Base-by-base conservation (phyloP, 1,140 invertebrate species). In the Drosophila kurseongensis region DNA sequence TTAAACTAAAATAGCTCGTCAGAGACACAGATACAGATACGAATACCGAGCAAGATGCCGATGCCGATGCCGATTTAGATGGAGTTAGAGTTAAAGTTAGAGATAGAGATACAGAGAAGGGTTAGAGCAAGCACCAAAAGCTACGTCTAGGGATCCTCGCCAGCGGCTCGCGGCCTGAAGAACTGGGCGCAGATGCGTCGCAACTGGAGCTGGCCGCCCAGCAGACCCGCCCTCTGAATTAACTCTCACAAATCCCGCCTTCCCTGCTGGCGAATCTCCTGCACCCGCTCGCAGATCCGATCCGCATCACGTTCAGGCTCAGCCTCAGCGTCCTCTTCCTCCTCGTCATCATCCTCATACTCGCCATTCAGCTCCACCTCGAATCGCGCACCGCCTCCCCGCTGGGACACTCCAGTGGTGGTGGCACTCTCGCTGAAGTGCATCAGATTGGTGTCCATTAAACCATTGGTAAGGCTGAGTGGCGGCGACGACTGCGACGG, bases 381-480 rank as follows among this genome's bases (percentile, higher is more conserved):
- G 45, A 27, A 38, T 0, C 38, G 27, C 29, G 9, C 12, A 8
- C 18, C 23, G 1, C 44, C 35, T 18, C 13, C 44, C 7, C 2
- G 6, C 12, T 27, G 6, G 4, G 57, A 7, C 14, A 12, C n/a
- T 0, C 23, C 59, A 9, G 42, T 62, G 10, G 6, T 14, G 5
- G 27, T 54, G 8, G 66, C 77, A 38, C 80, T 89, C 62, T 89
- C 84, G 23, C 95, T 96, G 93, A 96, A 96, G 90, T 96, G 95
- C 93, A 96, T 94, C 83, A 95, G 93, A 88, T 96, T 95, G 83
- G 96, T 96, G 51, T 95, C 94, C 65, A 95, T 94, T 14, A 81
- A 95, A 50, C 75, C 84, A 13, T 89, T 89, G 73, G 94, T 94
- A n/a, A 91, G 94, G 95, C 89, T 91, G 38, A 51, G 93, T 93